These are phyloP conservation scores for Crotalus horridus DNA, from an alignment of 2,113 vertebrate species.

Conservation along the genomic window DNA sequence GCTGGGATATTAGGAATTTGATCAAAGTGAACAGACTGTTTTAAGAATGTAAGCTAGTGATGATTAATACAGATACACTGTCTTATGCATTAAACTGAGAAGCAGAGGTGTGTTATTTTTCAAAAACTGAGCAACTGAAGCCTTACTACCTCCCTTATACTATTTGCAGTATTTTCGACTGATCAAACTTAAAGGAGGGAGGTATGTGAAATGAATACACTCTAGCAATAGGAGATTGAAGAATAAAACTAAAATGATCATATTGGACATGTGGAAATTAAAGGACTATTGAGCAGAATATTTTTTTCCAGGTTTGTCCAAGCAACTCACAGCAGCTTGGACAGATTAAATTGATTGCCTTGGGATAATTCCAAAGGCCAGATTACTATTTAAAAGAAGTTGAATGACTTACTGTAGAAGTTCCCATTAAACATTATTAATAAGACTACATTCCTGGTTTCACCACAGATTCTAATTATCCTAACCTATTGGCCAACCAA, in stretches of 20 bases:
- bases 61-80: neutral
- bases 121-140: neutral
- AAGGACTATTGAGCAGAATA: neutral
- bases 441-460: neutral
- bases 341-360: neutral
- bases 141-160: neutral
- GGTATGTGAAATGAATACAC: neutral
- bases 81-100: neutral
- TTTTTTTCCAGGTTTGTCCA: slow-evolving; percentile 18
- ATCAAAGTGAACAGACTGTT: neutral
- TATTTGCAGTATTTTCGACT: slow-evolving; percentile 7
- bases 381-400: neutral
- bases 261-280: neutral
- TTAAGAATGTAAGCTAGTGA: neutral
- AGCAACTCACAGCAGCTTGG: neutral
- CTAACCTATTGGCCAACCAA: neutral
- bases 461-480: neutral
- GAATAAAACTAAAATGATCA: neutral
- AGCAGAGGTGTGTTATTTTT: neutral
- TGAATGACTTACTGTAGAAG: neutral
- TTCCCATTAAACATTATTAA: slow-evolving; percentile 7
- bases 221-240: slow-evolving; percentile 21
- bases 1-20: neutral
- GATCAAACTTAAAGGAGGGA: neutral
- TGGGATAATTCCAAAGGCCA: slow-evolving; percentile 10